Conservation (phyloP, 2,888 invertebrate species). For the Resseliella maxima region DNA sequence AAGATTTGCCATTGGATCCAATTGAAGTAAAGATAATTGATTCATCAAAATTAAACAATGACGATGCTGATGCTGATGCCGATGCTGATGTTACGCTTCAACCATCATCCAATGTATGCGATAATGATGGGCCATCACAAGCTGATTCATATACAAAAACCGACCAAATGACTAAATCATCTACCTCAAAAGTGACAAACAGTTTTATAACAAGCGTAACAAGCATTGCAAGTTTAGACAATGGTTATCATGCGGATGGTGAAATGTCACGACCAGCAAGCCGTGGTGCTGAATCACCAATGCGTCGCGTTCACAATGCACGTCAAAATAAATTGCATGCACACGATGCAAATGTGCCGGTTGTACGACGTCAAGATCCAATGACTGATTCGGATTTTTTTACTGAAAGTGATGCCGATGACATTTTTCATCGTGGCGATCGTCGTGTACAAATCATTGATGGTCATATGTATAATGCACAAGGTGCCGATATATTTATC, state of each 20-base stretch:
- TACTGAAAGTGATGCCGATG: constrained; percentile 90
- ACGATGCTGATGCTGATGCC: constrained; percentile 64
- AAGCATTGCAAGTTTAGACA: constrained; percentile 91
- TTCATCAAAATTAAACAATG: constrained; percentile 68
- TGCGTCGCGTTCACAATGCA: constrained; percentile 59
- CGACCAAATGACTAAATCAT: constrained; percentile 72
- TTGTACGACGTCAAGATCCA: constrained; percentile 77
- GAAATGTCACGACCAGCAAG: constrained; percentile 90
- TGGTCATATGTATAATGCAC: constrained; percentile 82
- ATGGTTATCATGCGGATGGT: constrained; percentile 93
- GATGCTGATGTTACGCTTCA: constrained; percentile 63
- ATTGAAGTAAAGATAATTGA: constrained; percentile 74
- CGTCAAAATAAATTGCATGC: constrained; percentile 66
- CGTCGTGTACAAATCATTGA: constrained; percentile 87
- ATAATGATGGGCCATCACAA: constrained; percentile 69
- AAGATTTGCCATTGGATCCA: constrained; percentile 84
- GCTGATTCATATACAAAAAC: constrained; percentile 72
- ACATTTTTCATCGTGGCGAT: constrained; percentile 75
- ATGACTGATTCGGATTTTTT: constrained; percentile 94
- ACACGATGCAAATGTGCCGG: constrained; percentile 68
- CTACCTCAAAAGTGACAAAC: constrained; percentile 73
- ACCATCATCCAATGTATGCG: constrained; percentile 30
- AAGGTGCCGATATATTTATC: constrained; percentile 66
- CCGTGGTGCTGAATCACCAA: constrained; percentile 77
- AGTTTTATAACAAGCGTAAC: constrained; percentile 89